Evolutionary conservation across 2,113 vertebrate species (phyloP).

Genomic region (Odontophorus gujanensis): DNA sequence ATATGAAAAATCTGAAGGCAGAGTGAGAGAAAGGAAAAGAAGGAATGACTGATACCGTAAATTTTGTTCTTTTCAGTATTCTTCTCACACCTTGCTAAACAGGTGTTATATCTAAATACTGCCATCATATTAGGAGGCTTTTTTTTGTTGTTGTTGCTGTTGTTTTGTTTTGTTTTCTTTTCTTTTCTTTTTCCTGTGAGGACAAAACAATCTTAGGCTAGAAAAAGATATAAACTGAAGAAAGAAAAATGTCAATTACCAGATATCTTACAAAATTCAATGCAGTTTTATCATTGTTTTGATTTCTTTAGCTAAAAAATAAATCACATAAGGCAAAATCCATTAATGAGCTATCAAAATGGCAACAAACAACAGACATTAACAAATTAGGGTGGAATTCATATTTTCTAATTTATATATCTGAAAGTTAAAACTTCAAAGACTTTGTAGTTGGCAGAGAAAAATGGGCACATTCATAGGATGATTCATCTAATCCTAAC

Average conservation of each 20-base stretch:
- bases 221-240: background rate
- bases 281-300: background rate
- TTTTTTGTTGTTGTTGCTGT: background rate
- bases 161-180: no score
- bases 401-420: background rate
- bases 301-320: background rate
- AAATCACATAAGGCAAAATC: background rate
- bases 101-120: background rate
- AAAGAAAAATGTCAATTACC: background rate
- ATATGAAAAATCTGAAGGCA: background rate
- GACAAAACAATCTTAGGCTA: background rate
- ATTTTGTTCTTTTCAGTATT: background rate
- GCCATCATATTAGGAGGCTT: background rate
- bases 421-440: background rate
- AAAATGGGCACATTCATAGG: background rate
- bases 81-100: background rate
- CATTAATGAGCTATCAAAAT: background rate
- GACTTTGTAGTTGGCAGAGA: background rate
- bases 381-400: background rate
- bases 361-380: background rate
- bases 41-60: background rate
- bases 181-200: background rate
- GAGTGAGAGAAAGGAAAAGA: background rate
- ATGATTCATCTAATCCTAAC: background rate
- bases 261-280: background rate